These are phyloP conservation scores for Sebastes cheni DNA, from an alignment of 2,797 vertebrate species.

Conservation along the genomic window DNA sequence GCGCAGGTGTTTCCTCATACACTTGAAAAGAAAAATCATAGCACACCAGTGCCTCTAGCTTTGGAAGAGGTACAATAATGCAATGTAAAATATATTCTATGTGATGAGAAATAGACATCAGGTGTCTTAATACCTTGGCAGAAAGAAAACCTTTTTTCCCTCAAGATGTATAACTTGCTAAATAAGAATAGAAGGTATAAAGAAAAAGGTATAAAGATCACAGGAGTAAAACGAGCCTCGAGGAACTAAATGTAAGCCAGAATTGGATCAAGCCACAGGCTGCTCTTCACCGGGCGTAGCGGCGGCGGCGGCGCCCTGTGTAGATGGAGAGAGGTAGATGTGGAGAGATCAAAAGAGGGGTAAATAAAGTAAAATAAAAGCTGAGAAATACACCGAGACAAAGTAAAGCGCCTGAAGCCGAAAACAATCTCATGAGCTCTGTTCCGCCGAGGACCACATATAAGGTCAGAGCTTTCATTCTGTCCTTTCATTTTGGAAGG, in stretches of 20 bases:
- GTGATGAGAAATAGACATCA: background rate
- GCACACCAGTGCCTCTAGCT: background rate
- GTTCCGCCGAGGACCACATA: slow-evolving; percentile 25
- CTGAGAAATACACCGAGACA: slow-evolving; percentile 53
- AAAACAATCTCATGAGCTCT: slow-evolving; percentile 60
- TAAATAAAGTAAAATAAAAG: slow-evolving; percentile 62
- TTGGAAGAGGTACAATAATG: background rate
- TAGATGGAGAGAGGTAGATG: slow-evolving; percentile 14
- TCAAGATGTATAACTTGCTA: slow-evolving; percentile 1
- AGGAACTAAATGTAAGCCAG: slow-evolving; percentile 15
- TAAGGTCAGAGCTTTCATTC: slow-evolving; percentile 65
- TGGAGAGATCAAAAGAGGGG: slow-evolving; percentile 50
- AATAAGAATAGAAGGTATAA: background rate
- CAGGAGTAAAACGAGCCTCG: background rate
- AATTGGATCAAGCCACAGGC: slow-evolving; percentile 30
- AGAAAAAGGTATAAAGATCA: slow-evolving; percentile 16
- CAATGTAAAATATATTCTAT: background rate
- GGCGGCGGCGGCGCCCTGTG: background rate
- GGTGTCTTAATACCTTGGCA: background rate
- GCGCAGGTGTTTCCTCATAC: slow-evolving; percentile 59
- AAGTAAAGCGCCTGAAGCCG: slow-evolving; percentile 54
- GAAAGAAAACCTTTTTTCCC: background rate
- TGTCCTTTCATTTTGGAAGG: slow-evolving; percentile 57
- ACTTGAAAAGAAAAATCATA: slow-evolving; percentile 10
- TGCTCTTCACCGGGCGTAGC: slow-evolving; percentile 2